phyloP scores from a whole-genome alignment of 2,113 vertebrate genomes.

The Hemichromis elongatus region DNA sequence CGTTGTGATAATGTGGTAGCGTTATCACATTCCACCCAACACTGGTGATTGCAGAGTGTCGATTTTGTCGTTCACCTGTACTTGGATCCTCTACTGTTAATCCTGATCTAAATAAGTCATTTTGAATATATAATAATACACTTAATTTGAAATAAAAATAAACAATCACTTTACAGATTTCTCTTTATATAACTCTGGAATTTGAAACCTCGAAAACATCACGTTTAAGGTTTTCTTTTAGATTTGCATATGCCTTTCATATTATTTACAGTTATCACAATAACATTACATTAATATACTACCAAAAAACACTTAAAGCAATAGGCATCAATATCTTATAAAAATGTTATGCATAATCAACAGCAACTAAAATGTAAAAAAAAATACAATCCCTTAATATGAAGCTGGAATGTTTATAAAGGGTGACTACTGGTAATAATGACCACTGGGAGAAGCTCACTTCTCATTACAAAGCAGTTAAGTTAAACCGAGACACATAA shows the following conservation, averaged over 20 bases:
- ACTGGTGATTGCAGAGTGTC: too few relatives aligned
- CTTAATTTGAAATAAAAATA: too few relatives aligned
- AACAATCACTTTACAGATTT: background rate
- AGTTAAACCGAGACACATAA: background rate
- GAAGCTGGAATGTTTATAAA: background rate
- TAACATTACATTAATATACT: background rate
- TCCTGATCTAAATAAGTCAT: too few relatives aligned
- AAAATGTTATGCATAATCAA: background rate
- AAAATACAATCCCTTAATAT: background rate
- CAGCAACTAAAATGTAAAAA: background rate
- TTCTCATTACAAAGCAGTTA: background rate
- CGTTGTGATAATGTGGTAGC: fast-evolving
- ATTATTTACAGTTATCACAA: background rate
- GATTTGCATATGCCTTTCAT: background rate
- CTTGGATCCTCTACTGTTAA: too few relatives aligned
- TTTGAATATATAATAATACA: too few relatives aligned
- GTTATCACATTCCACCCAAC: too few relatives aligned
- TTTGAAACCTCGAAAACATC: background rate
- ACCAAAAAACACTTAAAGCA: background rate
- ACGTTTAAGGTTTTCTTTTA: background rate
- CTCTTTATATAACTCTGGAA: background rate
- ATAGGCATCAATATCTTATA: background rate
- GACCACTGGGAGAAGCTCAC: background rate
- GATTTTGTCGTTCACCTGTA: too few relatives aligned
- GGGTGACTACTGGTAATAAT: background rate